Evolutionary conservation across 2,888 invertebrate genomes (phyloP).

Genomic region (Orthosia gothica): DNA sequence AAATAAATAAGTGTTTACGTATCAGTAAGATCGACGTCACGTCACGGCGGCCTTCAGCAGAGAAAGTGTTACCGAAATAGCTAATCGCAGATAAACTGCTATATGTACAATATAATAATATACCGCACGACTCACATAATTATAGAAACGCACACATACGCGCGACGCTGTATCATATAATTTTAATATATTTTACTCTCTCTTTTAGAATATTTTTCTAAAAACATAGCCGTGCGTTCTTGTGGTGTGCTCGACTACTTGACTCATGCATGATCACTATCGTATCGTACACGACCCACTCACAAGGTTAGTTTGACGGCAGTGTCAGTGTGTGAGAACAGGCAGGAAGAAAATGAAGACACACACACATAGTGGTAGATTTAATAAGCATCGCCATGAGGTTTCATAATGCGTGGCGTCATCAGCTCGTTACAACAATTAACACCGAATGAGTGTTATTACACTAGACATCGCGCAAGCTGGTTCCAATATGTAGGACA

Average conservation of each 20-base stretch:
- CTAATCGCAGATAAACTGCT: conserved; percentile 15
- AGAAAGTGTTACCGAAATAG: conserved; percentile 59
- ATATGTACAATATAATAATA: neutral
- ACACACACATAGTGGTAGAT: neutral
- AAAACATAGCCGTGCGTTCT: conserved; percentile 5
- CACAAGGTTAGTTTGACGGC: neutral
- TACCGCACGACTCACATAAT: conserved; percentile 8
- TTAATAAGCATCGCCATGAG: conserved; percentile 4
- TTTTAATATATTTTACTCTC: conserved; percentile 21
- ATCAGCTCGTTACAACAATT: conserved; percentile 21
- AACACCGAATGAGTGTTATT: conserved; percentile 23
- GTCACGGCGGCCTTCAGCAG: conserved; percentile 49
- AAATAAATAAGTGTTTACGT: conserved; percentile 28
- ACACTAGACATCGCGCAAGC: neutral
- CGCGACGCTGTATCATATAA: neutral
- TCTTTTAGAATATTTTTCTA: conserved; percentile 21
- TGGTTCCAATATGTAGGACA: conserved; percentile 28
- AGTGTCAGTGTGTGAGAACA: neutral
- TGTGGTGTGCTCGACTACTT: neutral
- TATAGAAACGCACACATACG: conserved; percentile 29
- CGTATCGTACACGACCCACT: neutral
- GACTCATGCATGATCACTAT: neutral
- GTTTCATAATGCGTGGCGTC: conserved; percentile 18
- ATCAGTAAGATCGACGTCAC: conserved; percentile 4
- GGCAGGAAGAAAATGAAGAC: neutral